Conservation (phyloP, 2,888 invertebrate species). For the Trachelus troglodyta region DNA sequence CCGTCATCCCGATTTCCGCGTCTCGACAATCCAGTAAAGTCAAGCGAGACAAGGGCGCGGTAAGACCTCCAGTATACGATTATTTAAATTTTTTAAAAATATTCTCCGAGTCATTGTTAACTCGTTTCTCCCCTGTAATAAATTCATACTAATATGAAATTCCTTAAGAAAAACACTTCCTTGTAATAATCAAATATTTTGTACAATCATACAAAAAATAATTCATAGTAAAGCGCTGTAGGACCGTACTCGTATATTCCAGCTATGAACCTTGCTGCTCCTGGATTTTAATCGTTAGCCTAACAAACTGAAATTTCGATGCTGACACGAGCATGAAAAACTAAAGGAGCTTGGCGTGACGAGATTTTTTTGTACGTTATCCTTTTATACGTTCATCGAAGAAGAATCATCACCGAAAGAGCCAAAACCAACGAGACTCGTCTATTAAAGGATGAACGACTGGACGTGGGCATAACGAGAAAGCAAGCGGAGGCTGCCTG, state of each 20-base stretch:
- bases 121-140: not conserved
- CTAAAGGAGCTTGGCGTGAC: conserved; percentile 43
- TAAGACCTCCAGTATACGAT: not conserved
- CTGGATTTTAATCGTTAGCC: conserved; percentile 46
- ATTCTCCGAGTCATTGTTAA: no score
- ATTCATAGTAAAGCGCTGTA: not conserved
- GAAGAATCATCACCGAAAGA: not conserved
- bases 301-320: conserved; percentile 51
- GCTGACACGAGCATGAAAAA: conserved; percentile 40
- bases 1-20: conserved; percentile 12
- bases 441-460: conserved; percentile 11
- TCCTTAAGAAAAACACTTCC: not conserved
- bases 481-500: conserved; percentile 31
- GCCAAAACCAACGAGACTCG: conserved; percentile 13
- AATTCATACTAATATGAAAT: not conserved
- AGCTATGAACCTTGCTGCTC: not conserved
- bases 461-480: conserved; percentile 42
- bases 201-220: not conserved
- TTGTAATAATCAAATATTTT: not conserved
- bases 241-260: not conserved
- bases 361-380: conserved; percentile 42
- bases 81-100: not conserved
- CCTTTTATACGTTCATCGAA: not conserved
- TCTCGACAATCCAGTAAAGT: not conserved
- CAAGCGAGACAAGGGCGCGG: not conserved